phyloP scores from a whole-genome alignment of 2,797 vertebrate species.

The Macropus fuliginosus region DNA sequence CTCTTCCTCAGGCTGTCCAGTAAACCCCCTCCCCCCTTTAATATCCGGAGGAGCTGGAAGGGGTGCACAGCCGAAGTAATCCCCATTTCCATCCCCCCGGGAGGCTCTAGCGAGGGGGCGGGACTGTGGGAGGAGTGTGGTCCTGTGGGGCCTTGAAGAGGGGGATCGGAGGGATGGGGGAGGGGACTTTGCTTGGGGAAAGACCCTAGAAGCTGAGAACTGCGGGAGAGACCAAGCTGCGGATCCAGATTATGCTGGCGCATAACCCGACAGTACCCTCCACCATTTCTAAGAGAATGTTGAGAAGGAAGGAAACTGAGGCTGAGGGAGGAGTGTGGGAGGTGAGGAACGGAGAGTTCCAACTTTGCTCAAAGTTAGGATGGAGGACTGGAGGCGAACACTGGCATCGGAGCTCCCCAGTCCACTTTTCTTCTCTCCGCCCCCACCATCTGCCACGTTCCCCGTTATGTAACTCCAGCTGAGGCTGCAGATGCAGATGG shows the following conservation, averaged over 20 bases:
- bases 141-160: background rate
- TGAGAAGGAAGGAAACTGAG: background rate
- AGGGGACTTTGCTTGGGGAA: background rate
- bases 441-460: conserved; percentile 1
- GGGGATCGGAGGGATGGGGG: background rate
- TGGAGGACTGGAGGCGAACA: background rate
- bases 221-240: background rate
- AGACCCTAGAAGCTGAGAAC: background rate
- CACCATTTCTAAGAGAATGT: background rate
- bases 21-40: background rate
- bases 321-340: background rate
- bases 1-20: background rate
- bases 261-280: background rate
- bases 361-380: background rate
- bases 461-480: background rate
- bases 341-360: background rate
- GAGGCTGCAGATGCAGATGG: background rate
- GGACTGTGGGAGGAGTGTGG: background rate
- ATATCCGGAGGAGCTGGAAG: too few species aligned
- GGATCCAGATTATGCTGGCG: background rate
- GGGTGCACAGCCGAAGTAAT: background rate
- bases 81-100: background rate
- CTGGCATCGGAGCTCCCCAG: background rate
- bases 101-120: background rate
- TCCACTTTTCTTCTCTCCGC: background rate